Percentiles rank a stretch among this genome's conserved stretches.
These are phyloP conservation scores for Oncorhynchus nerka DNA, from an alignment of 2,113 vertebrate species.

Conservation along the genomic window DNA sequence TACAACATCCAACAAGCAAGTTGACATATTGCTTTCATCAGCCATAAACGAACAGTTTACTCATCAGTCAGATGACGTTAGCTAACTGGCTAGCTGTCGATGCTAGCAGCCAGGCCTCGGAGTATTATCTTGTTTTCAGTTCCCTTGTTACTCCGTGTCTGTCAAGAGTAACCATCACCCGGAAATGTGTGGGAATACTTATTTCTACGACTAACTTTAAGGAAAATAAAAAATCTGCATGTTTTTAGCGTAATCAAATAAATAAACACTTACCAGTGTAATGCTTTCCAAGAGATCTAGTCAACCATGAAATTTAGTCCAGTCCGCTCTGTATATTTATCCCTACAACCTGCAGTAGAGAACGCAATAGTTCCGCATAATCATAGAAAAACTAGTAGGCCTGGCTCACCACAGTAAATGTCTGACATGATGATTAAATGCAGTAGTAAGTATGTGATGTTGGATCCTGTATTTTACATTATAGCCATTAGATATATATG, in stretches of 20 bases:
- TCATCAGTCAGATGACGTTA: background rate
- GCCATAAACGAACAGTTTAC: too few species aligned
- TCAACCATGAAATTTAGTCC: too few species aligned
- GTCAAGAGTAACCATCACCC: background rate
- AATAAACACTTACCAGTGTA: constrained; percentile 53
- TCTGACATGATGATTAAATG: too few species aligned
- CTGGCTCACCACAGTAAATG: too few species aligned
- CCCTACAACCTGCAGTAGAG: too few species aligned
- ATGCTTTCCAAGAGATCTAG: constrained; percentile 31
- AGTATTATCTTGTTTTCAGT: background rate
- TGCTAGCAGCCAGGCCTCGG: constrained; percentile 28
- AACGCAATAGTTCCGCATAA: too few species aligned
- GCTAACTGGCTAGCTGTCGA: background rate
- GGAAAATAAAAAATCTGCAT: background rate
- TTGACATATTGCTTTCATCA: too few species aligned
- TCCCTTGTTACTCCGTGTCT: background rate
- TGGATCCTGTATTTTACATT: too few species aligned
- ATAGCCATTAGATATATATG: too few species aligned
- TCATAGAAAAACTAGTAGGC: too few species aligned
- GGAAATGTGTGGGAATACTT: background rate
- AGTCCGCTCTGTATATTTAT: too few species aligned
- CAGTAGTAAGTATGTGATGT: too few species aligned
- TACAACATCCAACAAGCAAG: background rate
- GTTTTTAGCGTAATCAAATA: background rate
- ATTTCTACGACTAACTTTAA: background rate